Conservation (phyloP, 1,140 invertebrate species). For the Papilio aristodemus region DNA sequence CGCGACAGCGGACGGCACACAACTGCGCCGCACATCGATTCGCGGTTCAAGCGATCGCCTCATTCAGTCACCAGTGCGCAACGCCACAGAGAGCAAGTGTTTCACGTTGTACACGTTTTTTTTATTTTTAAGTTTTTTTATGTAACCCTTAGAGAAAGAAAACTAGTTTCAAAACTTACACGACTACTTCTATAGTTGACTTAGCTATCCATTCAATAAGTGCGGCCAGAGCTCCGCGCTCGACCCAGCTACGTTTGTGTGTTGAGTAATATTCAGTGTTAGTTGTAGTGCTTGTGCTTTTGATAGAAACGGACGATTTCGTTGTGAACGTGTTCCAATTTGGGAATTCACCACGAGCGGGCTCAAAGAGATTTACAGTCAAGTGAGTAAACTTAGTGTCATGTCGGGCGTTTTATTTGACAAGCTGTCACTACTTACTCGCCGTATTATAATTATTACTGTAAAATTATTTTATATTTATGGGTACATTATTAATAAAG, state of each 20-base stretch:
- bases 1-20: conserved; percentile 48
- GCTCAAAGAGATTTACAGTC: conserved; percentile 78
- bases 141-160: conserved; percentile 54
- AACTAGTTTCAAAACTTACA: conserved; percentile 59
- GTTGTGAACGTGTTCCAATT: conserved; percentile 74
- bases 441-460: background rate
- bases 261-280: conserved; percentile 76
- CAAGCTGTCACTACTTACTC: background rate
- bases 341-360: conserved; percentile 78
- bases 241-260: conserved; percentile 56
- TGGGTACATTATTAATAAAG: background rate
- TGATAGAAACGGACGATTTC: conserved; percentile 72
- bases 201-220: conserved; percentile 45
- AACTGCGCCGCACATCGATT: conserved; percentile 66
- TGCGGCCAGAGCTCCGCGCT: conserved; percentile 48
- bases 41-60: conserved; percentile 62
- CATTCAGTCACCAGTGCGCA: conserved; percentile 77
- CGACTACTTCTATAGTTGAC: conserved; percentile 46
- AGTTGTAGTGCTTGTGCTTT: conserved; percentile 75
- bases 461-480: background rate
- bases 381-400: conserved; percentile 59
- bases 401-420: background rate
- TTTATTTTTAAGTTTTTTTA: conserved; percentile 71
- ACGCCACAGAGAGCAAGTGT: conserved; percentile 69
- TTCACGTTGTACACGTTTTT: conserved; percentile 48